Evolutionary conservation across 2,888 invertebrate species (phyloP).

Genomic region (Cheilosia soror): DNA sequence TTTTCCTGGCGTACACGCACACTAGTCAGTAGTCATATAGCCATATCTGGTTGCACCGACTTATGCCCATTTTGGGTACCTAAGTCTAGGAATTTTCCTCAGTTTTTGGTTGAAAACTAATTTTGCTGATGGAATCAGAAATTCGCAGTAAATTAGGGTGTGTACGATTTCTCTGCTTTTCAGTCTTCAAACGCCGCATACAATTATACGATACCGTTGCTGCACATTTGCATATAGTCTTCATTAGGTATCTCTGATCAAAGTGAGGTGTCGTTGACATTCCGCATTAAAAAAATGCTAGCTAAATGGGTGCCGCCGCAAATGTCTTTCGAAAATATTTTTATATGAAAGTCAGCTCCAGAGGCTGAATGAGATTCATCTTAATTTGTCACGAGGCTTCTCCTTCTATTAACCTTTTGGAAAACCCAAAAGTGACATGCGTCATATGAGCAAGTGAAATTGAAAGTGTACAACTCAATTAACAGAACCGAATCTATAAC

Average conservation of each 20-base stretch:
- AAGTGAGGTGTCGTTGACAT: conserved; percentile 1
- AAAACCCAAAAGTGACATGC: neutral
- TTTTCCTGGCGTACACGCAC: conserved; percentile 2
- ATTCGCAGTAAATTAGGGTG: neutral
- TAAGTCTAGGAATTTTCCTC: neutral
- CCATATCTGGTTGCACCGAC: neutral
- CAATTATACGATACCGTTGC: neutral
- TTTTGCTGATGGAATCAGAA: neutral
- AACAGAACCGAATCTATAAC: neutral
- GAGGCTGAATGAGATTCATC: neutral
- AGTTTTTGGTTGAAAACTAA: neutral
- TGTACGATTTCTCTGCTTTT: neutral
- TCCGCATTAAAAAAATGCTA: neutral
- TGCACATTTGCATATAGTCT: conserved; percentile 12
- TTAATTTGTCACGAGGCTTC: conserved; percentile 19
- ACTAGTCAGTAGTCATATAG: neutral
- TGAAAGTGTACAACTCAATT: conserved; percentile 16
- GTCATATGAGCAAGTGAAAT: neutral
- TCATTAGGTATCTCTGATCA: neutral
- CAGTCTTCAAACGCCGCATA: neutral
- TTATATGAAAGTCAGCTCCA: too few species aligned
- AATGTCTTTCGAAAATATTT: conserved; percentile 15
- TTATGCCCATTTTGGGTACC: conserved; percentile 2
- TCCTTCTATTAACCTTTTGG: conserved; percentile 1
- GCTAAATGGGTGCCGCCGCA: conserved; percentile 24